phyloP scores from a whole-genome alignment of 2,113 vertebrate species.

The Urocolius indicus region DNA sequence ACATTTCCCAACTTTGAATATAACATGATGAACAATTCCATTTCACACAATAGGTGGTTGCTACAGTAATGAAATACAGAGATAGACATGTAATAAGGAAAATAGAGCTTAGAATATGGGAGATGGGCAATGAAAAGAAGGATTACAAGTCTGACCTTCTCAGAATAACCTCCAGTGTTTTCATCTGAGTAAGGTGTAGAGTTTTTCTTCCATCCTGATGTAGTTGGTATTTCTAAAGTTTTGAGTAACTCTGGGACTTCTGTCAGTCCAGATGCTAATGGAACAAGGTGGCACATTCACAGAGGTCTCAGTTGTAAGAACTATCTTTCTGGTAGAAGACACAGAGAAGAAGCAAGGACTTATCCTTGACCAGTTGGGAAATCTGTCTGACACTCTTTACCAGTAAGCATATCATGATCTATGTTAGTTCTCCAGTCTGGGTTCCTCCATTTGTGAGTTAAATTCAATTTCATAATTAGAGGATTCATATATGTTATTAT shows the following conservation, averaged over 20 bases:
- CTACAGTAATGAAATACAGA: not conserved
- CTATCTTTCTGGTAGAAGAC: not conserved
- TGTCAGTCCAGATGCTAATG: not conserved
- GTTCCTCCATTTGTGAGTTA: not conserved
- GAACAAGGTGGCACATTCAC: not conserved
- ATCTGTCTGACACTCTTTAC: not conserved
- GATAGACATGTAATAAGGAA: rapidly evolving
- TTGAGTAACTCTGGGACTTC: not conserved
- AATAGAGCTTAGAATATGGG: not conserved
- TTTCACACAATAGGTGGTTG: not conserved
- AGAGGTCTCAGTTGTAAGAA: not conserved
- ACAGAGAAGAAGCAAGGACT: not conserved
- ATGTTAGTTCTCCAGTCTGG: not conserved
- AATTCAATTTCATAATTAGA: not conserved
- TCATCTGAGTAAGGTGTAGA: not conserved
- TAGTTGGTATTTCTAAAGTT: not conserved
- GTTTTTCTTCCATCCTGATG: not conserved
- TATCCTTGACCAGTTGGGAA: not conserved
- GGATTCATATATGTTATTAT: not conserved
- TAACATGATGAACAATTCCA: not conserved
- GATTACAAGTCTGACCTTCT: not conserved
- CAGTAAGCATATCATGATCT: not conserved
- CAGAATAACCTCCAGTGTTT: not conserved
- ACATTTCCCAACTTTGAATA: not conserved
- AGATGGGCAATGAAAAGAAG: not conserved